phyloP scores from a whole-genome alignment of 2,797 vertebrate genomes.

The Dendrocincla tyrannina region DNA sequence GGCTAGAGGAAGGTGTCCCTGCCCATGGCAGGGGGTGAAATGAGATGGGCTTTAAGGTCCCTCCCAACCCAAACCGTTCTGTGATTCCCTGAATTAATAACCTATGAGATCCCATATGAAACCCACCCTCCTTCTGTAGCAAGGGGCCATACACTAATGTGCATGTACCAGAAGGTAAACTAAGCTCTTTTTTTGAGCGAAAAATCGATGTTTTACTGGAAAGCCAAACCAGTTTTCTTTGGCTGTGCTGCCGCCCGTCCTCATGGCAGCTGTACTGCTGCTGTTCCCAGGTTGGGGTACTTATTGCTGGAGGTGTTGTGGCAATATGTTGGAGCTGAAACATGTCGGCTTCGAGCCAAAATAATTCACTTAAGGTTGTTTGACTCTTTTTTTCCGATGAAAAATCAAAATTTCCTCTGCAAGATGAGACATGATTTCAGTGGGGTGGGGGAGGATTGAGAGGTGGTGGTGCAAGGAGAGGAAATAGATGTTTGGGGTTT shows the following conservation, averaged over 20 bases:
- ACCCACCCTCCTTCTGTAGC: not conserved
- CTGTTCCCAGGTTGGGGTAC: not conserved
- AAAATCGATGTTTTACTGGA: not conserved
- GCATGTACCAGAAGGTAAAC: not conserved
- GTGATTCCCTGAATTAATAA: not conserved
- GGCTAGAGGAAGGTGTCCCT: not conserved
- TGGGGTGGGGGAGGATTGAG: not conserved
- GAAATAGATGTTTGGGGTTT: not conserved
- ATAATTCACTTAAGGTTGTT: not conserved
- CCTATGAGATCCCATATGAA: not conserved
- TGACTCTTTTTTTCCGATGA: not conserved
- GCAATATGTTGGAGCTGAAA: not conserved
- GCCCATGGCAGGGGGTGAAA: not conserved
- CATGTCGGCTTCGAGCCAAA: not conserved
- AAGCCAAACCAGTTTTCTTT: conserved; percentile 19
- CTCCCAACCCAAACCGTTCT: not conserved
- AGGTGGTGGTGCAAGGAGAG: not conserved
- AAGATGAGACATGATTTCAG: conserved; percentile 12
- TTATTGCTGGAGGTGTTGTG: not conserved
- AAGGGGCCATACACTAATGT: not conserved
- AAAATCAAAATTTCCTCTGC: conserved; percentile 33
- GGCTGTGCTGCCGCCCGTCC: not conserved
- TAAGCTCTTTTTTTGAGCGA: not conserved
- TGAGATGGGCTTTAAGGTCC: too few relatives aligned
- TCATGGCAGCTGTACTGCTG: not conserved